Base-by-base conservation (phyloP, 1,140 invertebrate genomes). In the Trachymyrmex septentrionalis region DNA sequence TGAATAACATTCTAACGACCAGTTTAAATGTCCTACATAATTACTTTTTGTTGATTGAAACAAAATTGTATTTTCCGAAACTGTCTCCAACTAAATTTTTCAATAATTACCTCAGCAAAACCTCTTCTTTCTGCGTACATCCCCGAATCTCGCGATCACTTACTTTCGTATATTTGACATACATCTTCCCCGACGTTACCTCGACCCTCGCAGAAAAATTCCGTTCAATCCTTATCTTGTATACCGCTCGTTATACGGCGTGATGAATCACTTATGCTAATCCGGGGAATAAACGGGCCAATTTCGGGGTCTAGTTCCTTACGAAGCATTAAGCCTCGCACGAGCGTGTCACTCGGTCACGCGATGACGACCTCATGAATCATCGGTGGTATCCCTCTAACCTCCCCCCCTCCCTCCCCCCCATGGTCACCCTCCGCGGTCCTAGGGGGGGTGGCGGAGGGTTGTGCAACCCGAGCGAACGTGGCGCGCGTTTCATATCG, bases 301-400 rank as follows among this genome's bases (percentile, higher is more conserved):
- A 75, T 30, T 53, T 44, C 21, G 34, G 63, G 50, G 24, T 50
- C 7, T 53, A 44, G 59, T 73, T 84, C 30, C n/a, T 44, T 48
- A 27, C 63, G 50, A 50, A 50, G 38, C 64, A 67, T 57, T 50
- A 78, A 67, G 80, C 63, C 19, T 4, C 44, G 73, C 76, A 72
- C 64, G 64, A 72, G 71, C 75, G 81, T 67, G 86, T 87, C 81
- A 76, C 53, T 85, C 86, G 80, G 71, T 85, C 81, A 85, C 72
- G 86, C 81, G 71, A 85, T 82, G 86, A 67, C 71, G 69, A 27
- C 69, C 63, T 66, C 86, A 85, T 85, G 81, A 85, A 85, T 87
- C 86, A 87, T 87, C 86, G 63, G 30, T 7, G 57, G 59, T 69
- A 27, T 71, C n/a, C 44, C 14, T 34, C 73, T 30, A 10, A n/a